Conservation (phyloP, 2,888 invertebrate species). For the Chaitophorus viminalis region DNA sequence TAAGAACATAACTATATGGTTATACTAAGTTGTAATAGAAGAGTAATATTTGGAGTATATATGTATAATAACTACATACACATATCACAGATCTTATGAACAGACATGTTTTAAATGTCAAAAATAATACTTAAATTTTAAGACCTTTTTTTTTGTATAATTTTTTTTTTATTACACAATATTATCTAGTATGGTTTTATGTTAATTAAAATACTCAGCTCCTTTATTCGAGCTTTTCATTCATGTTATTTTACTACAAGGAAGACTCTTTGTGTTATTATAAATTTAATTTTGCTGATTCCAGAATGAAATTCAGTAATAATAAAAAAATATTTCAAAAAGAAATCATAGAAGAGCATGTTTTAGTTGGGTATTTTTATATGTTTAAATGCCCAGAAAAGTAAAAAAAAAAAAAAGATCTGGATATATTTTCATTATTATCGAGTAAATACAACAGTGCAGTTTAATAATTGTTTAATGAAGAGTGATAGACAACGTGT, state of each 20-base stretch:
- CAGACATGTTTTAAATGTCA: neutral
- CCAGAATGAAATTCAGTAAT: neutral
- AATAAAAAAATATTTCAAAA: neutral
- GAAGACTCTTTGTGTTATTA: slow-evolving; percentile 11
- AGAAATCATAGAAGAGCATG: neutral
- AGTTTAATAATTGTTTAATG: slow-evolving; percentile 35
- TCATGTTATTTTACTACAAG: slow-evolving; percentile 1
- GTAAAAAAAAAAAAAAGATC: neutral
- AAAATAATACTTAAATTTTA: neutral
- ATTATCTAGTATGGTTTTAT: neutral
- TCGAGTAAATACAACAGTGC: neutral
- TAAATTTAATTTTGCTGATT: slow-evolving; percentile 9
- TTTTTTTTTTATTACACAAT: slow-evolving; percentile 2
- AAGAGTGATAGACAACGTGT: slow-evolving; percentile 23
- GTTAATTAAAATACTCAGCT: slow-evolving; percentile 28
- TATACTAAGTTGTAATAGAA: too few relatives aligned
- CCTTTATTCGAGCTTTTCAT: neutral
- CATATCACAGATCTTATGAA: neutral
- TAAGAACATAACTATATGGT: too few relatives aligned
- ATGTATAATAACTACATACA: too few relatives aligned
- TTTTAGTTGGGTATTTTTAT: neutral
- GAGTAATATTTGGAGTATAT: too few relatives aligned
- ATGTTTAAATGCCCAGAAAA: neutral
- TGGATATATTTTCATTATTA: neutral
- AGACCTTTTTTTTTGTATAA: neutral